These are phyloP conservation scores for Nasua narica DNA, from an alignment of 2,797 vertebrate species.

Conservation along the genomic window DNA sequence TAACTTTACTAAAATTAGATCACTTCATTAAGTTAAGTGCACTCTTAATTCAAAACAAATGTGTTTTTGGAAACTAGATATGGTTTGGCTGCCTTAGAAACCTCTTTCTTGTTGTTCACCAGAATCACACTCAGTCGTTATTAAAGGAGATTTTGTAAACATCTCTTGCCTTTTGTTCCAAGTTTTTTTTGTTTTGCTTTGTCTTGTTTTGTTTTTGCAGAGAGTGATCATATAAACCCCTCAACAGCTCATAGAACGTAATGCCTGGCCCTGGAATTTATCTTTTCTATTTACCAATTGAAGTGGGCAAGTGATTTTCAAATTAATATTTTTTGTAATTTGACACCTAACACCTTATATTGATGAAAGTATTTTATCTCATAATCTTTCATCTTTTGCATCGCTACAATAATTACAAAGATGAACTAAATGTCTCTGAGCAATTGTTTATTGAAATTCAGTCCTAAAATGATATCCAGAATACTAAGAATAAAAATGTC, in stretches of 20 bases:
- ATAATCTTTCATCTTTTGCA: constrained; percentile 69
- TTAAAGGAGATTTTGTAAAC: constrained; percentile 64
- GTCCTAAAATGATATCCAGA: constrained; percentile 64
- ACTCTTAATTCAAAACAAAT: constrained; percentile 77
- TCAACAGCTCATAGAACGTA: constrained; percentile 28
- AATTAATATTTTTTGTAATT: constrained; percentile 65
- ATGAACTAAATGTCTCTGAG: constrained; percentile 70
- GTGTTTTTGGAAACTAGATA: constrained; percentile 67
- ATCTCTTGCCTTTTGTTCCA: constrained; percentile 54
- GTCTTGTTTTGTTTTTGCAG: neutral
- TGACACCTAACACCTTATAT: constrained; percentile 57
- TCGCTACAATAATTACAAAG: constrained; percentile 69
- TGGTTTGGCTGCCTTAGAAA: constrained; percentile 28
- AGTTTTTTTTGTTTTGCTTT: neutral
- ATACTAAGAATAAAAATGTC: constrained; percentile 70
- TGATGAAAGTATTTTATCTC: constrained; percentile 60
- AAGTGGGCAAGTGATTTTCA: constrained; percentile 57
- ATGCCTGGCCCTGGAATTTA: neutral
- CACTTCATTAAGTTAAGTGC: constrained; percentile 73
- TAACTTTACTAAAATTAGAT: constrained; percentile 73
- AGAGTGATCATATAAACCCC: neutral
- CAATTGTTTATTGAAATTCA: constrained; percentile 75
- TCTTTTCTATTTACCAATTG: constrained; percentile 45
- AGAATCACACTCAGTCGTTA: constrained; percentile 56
- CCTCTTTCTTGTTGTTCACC: constrained; percentile 51